Evolutionary conservation across 2,113 vertebrate species (phyloP), one percentile per base, ranked within the genome.

Genomic region (Heterotilapia buettikoferi): DNA sequence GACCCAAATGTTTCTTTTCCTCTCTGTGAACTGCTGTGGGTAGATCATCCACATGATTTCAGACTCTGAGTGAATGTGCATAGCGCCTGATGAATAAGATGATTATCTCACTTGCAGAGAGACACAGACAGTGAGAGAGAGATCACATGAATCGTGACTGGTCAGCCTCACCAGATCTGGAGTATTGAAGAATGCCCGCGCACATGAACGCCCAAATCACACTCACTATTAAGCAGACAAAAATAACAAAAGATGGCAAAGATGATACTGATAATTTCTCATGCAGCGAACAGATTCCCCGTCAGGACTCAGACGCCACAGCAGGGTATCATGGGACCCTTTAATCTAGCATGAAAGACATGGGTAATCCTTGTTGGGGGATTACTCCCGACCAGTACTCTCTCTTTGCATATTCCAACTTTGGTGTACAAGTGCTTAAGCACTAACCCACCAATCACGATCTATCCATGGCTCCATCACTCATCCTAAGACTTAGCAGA

Each of bases 1-100:
- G 94, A 96, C 94, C 93, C 93, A 94, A 93, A 96, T 95, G 94
- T 93, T 94, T 88, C 73, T 31, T 84, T 85, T 88, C 87, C 86
- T 82, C 87, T 93, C 86, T 88, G 88, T 86, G 88, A 86, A 94
- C 90, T 91, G n/a, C 45, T 79, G 80, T 33, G 80, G 88, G 21
- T 80, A 82, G 29, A 57, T 92, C 84, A 88, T 92, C 40, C 56
- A 87, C 83, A 85, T 90, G 57, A 47, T 91, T 90, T 89, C 79
- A 87, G 59, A 85, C 76, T 85, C 31, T 11, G 73, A 50, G 57
- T 85, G 54, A 16, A 3, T 29, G 24, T 76, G 43, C 45, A 33
- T 14, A 53, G 33, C 0, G 33, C 19, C 81, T 86, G 80, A 81
- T 82, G 59, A 84, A 87, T 88, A 79, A 88, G 89, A 89, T 86